Base-by-base conservation (phyloP, 2,113 vertebrate species). In the Brachyistius frenatus region DNA sequence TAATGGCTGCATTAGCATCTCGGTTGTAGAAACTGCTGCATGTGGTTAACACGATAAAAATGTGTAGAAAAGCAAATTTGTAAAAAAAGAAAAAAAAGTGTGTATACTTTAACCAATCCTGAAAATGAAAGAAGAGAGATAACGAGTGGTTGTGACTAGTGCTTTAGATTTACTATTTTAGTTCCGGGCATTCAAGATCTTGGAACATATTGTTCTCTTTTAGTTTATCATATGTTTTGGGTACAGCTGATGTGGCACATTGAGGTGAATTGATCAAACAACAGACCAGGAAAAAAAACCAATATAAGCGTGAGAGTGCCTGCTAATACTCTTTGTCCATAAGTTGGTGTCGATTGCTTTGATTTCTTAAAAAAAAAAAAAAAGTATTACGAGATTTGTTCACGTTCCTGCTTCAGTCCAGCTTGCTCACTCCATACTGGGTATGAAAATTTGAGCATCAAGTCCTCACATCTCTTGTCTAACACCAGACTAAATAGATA, bases 1-100 rank as follows among this genome's bases (percentile, higher is more conserved):
- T 86, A 86, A 89, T 87, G 70, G 57, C 53, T 36, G 57, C 52
- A 66, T 85, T 80, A 82, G 32, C 35, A 55, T 79, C 53, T 78
- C 57, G 65, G 57, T 73, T 76, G 76, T 7, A 72, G 33, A 76
- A 81, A 77, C 31, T 11, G 46, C 37, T 76, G 64, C 33, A 68
- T 89, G 44, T 66, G 33, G 56, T 67, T 47, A 80, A 66, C 32
- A 15, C 16, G 44, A 73, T 65, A 36, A 64, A 73, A 89, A 78
- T 54, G 8, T 66, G 16, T 15, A 23, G 5, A 32, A 14, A 15
- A 36, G 35, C 4, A 9, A 2, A 70, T 64, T 36, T 50, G 23
- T 23, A 23, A 23, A 23, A 23, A 23, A 23, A 23, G 23, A 23
- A 23, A 23, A 23, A 36, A 70, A 77, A 57, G 5, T 11, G 5